Base-by-base conservation (phyloP, 1,140 invertebrate genomes). In the Thereuonema tuberculata region DNA sequence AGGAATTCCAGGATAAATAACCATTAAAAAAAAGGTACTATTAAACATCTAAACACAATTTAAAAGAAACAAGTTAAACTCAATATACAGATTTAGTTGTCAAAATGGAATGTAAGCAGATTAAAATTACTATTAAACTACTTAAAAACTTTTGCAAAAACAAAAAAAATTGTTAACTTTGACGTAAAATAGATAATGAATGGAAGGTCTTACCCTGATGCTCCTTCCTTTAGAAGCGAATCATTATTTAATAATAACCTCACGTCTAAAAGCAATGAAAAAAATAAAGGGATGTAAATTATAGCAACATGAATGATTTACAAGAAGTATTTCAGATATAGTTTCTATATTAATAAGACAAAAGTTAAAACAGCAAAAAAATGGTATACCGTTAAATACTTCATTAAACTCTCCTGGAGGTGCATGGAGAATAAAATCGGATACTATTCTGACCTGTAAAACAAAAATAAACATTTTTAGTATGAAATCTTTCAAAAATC, bases 371-470 rank as follows among this genome's bases (percentile, higher is more conserved):
- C n/a, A n/a, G n/a, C n/a, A n/a, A n/a, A n/a, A n/a, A n/a, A n/a
- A n/a, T n/a, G n/a, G n/a, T n/a, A 72, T 72, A 82, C 81, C 82
- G 79, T 98, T 98, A 73, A 99, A 98, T 58, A 99, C 96, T 82
- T 99, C 96, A 76, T 98, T 98, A 72, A 99, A 99, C 81, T 99
- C 96, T 63, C 96, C 96, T 57, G 96, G 96, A 26, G 96, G 96
- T 52, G 94, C 94, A 78, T 98, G 93, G 23, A 96, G 76, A 72
- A 99, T 94, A 78, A 99, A 98, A 83, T 96, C 86, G 62, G 93
- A 93, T 61, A 93, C 92, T 78, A 98, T 96, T 77, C 86, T 84
- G 70, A 95, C 86, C 80, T 82, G 66, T 31, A 75, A 75, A 21
- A 56, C 58, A 49, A 63, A 63, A 65, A 60, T 55, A 52, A 24